These are phyloP conservation scores for Arenaria interpres DNA, from an alignment of 2,113 vertebrate genomes.

Conservation along the genomic window DNA sequence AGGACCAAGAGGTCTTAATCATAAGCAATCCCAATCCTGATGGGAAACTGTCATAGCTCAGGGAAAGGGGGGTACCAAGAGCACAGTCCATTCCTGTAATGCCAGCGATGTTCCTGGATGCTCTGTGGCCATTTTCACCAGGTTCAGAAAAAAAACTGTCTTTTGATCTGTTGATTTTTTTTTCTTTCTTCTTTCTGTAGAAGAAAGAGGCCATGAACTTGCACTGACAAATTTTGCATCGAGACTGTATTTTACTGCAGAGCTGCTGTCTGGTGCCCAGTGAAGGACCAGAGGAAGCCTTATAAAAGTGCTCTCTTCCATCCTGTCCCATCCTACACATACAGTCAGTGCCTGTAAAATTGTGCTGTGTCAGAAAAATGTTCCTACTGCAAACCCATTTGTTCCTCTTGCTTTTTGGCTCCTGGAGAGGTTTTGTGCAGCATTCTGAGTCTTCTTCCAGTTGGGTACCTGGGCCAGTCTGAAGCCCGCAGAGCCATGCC, in stretches of 20 bases:
- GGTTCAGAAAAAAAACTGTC: not conserved
- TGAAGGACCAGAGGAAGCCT: not conserved
- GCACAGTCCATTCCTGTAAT: not conserved
- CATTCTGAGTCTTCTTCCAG: not conserved
- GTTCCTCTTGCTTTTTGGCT: constrained; percentile 18
- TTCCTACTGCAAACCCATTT: not conserved
- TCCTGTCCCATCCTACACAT: rapidly evolving
- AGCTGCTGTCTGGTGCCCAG: not conserved
- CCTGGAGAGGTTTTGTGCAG: not conserved
- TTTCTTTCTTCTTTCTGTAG: not conserved
- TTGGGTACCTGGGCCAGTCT: not conserved
- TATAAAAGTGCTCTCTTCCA: not conserved
- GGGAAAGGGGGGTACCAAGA: not conserved
- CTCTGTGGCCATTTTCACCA: not conserved
- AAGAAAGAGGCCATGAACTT: not conserved
- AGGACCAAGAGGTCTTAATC: not conserved
- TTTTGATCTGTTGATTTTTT: not conserved
- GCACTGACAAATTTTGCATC: not conserved
- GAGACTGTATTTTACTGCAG: not conserved
- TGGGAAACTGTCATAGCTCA: not conserved
- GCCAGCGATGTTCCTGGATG: not conserved
- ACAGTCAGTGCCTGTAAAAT: not conserved
- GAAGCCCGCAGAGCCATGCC: not conserved
- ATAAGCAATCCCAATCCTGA: not conserved
- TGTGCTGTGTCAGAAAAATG: not conserved